Evolutionary conservation across 2,888 invertebrate species (phyloP), one percentile per base, ranked within the genome.

Genomic region (Ceramica pisi): DNA sequence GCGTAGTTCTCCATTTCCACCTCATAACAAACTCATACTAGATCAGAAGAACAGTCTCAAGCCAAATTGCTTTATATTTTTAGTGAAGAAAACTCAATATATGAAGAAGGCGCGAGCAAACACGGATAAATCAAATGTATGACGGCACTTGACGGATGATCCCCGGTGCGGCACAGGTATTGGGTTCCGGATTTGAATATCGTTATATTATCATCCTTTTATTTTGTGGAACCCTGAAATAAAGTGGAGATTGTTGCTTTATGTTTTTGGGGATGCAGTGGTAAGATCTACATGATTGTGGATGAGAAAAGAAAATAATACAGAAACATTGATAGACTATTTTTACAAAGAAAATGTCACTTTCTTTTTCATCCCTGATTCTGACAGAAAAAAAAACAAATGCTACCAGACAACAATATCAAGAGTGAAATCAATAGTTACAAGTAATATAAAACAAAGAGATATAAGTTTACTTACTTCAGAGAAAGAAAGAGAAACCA

Each of bases 111-210:
- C 26, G 62, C 14, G 53, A 53, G 56, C 67, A 73, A 79, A 80
- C 85, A 82, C 21, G 73, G 68, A 82, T 77, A 76, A 76, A 78
- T 81, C 84, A 81, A 84, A 80, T 83, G 57, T 73, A 60, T 71
- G 85, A 76, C 62, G 68, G 41, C 69, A 69, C 56, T 80, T 80
- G 83, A 85, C 66, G 71, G 75, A 84, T 75, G 84, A 84, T 77
- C 67, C 31, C 5, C 31, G 26, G 16, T 61, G 19, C 56, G 35
- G 50, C 38, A 51, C 61, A 67, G 57, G 67, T 82, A 81, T 57
- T 61, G 63, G 57, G 57, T 71, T 53, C 59, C 53, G 66, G 74
- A 82, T 80, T 82, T 80, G 74, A 80, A 80, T 80, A 80, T 67
- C 56, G 55, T 73, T 73, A 79, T 26, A 55, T 46, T 59, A 81